phyloP scores from a whole-genome alignment of 2,113 vertebrate species.

The Tyrannus savana region DNA sequence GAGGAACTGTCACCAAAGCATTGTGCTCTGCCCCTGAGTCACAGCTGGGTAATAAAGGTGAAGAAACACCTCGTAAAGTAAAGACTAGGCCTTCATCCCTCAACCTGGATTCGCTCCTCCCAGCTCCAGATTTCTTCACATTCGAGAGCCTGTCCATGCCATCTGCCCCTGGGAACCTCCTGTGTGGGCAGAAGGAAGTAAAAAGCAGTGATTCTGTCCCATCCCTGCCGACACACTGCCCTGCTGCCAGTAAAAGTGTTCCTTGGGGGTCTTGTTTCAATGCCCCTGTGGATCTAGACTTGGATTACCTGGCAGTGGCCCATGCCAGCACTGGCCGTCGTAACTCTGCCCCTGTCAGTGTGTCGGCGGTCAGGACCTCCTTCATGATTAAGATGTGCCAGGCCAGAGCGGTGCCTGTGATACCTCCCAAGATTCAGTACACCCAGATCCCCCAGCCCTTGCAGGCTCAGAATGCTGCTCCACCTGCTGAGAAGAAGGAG shows the following conservation, averaged over 20 bases:
- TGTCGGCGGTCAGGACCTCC: slow-evolving; percentile 90
- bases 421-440: slow-evolving; percentile 94
- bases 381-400: slow-evolving; percentile 97
- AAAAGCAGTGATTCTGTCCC: slow-evolving; percentile 67
- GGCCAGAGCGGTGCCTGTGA: slow-evolving; percentile 91
- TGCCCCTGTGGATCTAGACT: slow-evolving; percentile 43
- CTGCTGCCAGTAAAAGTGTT: slow-evolving; percentile 33
- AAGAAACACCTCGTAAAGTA: slow-evolving; percentile 64
- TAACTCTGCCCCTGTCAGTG: slow-evolving; percentile 93
- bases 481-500: slow-evolving; percentile 64
- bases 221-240: slow-evolving; percentile 41
- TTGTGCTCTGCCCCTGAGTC: background rate
- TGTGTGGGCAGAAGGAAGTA: slow-evolving; percentile 65
- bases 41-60: slow-evolving; percentile 21
- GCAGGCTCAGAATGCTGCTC: slow-evolving; percentile 70
- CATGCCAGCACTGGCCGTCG: slow-evolving; percentile 81
- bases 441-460: slow-evolving; percentile 90
- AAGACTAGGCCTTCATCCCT: slow-evolving; percentile 80
- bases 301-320: slow-evolving; percentile 69
- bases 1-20: background rate
- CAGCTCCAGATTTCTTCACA: slow-evolving; percentile 67
- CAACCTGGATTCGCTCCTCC: slow-evolving; percentile 72
- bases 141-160: slow-evolving; percentile 69
- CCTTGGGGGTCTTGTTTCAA: slow-evolving; percentile 66
- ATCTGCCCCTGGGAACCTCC: slow-evolving; percentile 43